Percentiles rank a stretch among this genome's conserved stretches.
These are phyloP conservation scores for Cynoglossus semilaevis DNA, from an alignment of 2,113 vertebrate species.

Conservation along the genomic window DNA sequence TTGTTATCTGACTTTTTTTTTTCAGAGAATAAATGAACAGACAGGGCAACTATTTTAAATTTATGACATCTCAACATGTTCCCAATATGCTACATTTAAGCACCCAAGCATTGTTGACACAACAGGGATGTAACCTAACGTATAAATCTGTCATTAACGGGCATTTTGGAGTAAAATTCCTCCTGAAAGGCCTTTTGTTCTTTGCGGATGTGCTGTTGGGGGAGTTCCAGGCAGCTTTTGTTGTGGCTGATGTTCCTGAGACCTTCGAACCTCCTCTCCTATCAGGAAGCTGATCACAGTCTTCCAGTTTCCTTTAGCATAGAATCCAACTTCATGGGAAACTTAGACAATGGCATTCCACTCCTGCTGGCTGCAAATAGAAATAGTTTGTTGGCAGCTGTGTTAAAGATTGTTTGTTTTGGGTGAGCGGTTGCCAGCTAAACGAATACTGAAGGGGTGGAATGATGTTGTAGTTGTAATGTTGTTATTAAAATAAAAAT, in stretches of 20 bases:
- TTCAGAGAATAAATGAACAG: conserved; percentile 11
- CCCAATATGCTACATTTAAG: too few species aligned
- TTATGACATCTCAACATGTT: too few species aligned
- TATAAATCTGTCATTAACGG: background rate
- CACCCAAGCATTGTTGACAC: too few species aligned
- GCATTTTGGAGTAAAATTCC: background rate
- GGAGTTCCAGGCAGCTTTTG: conserved; percentile 45
- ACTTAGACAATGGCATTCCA: conserved; percentile 69
- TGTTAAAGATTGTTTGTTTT: conserved; percentile 26
- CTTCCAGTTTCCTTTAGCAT: conserved; percentile 49
- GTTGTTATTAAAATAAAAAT: too few species aligned
- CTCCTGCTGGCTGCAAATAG: conserved; percentile 45
- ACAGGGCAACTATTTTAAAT: conserved; percentile 2
- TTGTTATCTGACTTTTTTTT: conserved; percentile 29
- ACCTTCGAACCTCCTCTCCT: conserved; percentile 51
- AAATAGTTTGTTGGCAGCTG: conserved; percentile 49
- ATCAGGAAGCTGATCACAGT: conserved; percentile 62
- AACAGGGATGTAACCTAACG: background rate
- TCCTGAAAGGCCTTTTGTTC: conserved; percentile 38
- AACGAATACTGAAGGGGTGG: conserved; percentile 6
- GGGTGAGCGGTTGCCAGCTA: conserved; percentile 1
- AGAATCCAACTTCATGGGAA: conserved; percentile 52
- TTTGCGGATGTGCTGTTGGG: conserved; percentile 26
- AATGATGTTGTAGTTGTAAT: background rate
- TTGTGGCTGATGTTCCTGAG: conserved; percentile 47